Conservation (phyloP, 2,888 invertebrate species). For the Hofmannophila pseudospretella region DNA sequence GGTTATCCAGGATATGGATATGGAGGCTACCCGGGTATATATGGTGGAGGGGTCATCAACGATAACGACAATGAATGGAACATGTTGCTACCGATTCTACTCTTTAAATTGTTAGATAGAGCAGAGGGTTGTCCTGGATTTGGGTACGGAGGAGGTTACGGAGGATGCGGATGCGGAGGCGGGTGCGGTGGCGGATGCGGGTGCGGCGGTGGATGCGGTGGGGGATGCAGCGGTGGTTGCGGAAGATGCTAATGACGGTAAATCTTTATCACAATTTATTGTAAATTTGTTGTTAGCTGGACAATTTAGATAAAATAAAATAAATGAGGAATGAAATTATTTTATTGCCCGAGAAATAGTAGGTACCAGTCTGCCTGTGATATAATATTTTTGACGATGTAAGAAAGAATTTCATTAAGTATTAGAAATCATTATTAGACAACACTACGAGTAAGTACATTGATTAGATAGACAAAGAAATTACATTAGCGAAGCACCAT, state of each 20-base stretch:
- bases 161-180: conserved; percentile 17
- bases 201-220: conserved; percentile 13
- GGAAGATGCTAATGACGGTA: conserved; percentile 14
- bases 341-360: too few relatives aligned
- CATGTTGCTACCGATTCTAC: conserved; percentile 34
- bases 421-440: too few relatives aligned
- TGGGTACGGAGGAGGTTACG: not conserved
- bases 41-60: conserved; percentile 10
- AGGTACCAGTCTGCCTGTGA: too few relatives aligned
- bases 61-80: conserved; percentile 31
- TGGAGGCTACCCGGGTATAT: conserved; percentile 13
- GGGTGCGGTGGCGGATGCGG: conserved; percentile 17
- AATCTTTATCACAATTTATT: too few relatives aligned
- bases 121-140: conserved; percentile 6
- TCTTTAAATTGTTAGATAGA: conserved; percentile 22
- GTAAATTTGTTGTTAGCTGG: too few relatives aligned
- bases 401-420: too few relatives aligned
- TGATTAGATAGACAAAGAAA: too few relatives aligned
- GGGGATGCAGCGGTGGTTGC: conserved; percentile 18
- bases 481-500: too few relatives aligned
- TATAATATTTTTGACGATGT: too few relatives aligned
- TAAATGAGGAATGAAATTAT: too few relatives aligned
- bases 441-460: too few relatives aligned
- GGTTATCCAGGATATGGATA: conserved; percentile 11
- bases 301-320: too few relatives aligned